Conservation (phyloP, 2,113 vertebrate species). For the Vireo altiloquus region DNA sequence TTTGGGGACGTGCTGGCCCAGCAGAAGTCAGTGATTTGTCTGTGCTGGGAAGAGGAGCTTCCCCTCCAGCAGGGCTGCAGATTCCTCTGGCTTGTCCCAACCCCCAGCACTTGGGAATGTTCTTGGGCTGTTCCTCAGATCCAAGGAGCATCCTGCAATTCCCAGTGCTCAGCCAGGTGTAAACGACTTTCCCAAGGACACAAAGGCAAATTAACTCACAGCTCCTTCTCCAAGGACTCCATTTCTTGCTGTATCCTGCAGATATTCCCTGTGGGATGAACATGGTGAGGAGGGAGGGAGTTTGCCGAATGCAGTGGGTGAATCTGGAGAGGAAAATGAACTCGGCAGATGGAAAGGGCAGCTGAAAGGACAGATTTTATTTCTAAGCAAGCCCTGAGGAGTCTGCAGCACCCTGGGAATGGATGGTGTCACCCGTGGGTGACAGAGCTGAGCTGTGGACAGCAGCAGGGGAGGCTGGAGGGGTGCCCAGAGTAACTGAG, state of each 20-base stretch:
- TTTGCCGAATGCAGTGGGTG: no score
- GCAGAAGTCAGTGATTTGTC: not conserved
- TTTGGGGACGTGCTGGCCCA: not conserved
- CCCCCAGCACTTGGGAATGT: not conserved
- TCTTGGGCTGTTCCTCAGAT: not conserved
- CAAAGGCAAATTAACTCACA: not conserved
- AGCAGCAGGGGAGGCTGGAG: not conserved
- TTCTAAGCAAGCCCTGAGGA: not conserved
- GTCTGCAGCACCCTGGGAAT: not conserved
- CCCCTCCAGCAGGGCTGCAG: not conserved
- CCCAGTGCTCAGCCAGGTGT: not conserved
- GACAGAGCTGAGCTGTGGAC: fast-evolving
- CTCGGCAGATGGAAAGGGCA: not conserved
- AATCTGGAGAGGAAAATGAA: fast-evolving
- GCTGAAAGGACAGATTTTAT: not conserved
- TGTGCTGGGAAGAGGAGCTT: not conserved
- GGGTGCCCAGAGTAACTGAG: fast-evolving
- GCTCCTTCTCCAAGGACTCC: not conserved
- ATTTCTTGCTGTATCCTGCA: fast-evolving
- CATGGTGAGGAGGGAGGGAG: fast-evolving
- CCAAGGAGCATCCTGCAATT: fast-evolving
- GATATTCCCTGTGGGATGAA: fast-evolving
- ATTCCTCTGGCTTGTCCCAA: not conserved
- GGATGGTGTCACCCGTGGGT: not conserved
- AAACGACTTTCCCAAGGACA: not conserved